These are phyloP conservation scores for Lordiphosa fenestrarum DNA, from an alignment of 2,888 invertebrate species.

Conservation along the genomic window DNA sequence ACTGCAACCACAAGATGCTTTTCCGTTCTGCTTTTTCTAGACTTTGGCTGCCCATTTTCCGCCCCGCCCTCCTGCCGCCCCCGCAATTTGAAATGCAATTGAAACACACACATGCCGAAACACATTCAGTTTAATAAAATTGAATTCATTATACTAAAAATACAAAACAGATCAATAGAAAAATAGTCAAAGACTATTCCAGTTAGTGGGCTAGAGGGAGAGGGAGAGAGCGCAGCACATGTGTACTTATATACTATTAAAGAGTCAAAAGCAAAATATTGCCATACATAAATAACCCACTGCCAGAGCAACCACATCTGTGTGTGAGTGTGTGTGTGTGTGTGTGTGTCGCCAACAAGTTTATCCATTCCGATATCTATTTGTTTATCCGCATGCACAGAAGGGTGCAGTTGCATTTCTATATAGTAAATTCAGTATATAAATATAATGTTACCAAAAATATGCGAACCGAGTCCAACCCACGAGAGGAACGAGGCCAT, in stretches of 20 bases:
- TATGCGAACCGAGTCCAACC: neutral
- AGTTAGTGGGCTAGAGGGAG: conserved; percentile 12
- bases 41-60: too few species aligned
- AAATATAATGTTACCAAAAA: too few species aligned
- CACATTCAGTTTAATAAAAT: conserved; percentile 28
- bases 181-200: conserved; percentile 15
- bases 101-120: neutral
- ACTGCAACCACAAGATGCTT: too few species aligned
- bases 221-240: conserved; percentile 12
- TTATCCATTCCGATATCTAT: conserved; percentile 39
- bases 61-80: too few species aligned
- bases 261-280: conserved; percentile 38
- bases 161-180: conserved; percentile 18
- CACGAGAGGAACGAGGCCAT: neutral
- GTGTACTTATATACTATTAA: conserved; percentile 24
- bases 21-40: too few species aligned
- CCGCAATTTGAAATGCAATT: too few species aligned
- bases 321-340: conserved; percentile 16
- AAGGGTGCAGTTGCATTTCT: neutral
- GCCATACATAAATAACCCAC: conserved; percentile 33
- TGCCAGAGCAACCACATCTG: conserved; percentile 2
- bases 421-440: neutral
- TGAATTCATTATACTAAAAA: conserved; percentile 37
- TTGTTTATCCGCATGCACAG: conserved; percentile 18
- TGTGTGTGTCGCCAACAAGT: conserved; percentile 16